Evolutionary conservation across 2,113 vertebrate genomes (phyloP).

Genomic region (Dissostichus mawsoni): DNA sequence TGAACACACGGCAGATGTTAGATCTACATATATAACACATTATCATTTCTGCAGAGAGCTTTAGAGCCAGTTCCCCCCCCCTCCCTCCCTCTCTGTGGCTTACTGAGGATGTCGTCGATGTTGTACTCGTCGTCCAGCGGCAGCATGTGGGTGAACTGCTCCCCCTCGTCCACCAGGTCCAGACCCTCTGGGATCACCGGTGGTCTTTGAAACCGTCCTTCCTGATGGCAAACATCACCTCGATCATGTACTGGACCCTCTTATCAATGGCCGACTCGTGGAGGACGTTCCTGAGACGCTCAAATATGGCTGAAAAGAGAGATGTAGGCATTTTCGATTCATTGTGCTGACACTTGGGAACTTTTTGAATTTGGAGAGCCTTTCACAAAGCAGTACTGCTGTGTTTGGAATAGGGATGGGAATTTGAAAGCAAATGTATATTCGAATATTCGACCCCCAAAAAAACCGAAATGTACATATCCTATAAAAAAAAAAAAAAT

Average conservation of each 20-base stretch:
- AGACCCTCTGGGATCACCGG: slow-evolving; percentile 91
- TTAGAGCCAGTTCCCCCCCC: too few relatives aligned
- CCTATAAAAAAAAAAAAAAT: too few relatives aligned
- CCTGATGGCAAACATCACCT: slow-evolving; percentile 98
- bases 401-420: too few relatives aligned
- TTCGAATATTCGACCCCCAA: too few relatives aligned
- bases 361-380: not conserved
- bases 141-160: slow-evolving; percentile 99
- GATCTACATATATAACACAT: not conserved
- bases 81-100: slow-evolving; percentile 50
- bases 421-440: too few relatives aligned
- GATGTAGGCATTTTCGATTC: not conserved
- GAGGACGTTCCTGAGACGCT: slow-evolving; percentile 96
- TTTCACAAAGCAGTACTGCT: not conserved
- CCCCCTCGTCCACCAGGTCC: slow-evolving; percentile 96
- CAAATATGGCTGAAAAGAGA: slow-evolving; percentile 91
- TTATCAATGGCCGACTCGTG: slow-evolving; percentile 98
- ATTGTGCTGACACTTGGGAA: not conserved
- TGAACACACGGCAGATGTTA: slow-evolving; percentile 35
- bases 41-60: not conserved
- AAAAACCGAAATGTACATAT: too few relatives aligned
- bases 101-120: slow-evolving; percentile 94
- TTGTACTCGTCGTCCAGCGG: slow-evolving; percentile 98
- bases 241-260: slow-evolving; percentile 99
- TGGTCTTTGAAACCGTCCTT: slow-evolving; percentile 99